Percentiles rank a stretch among this genome's conserved stretches.
Evolutionary conservation across 1,140 invertebrate genomes (phyloP).

Genomic region (Cydia amplana): DNA sequence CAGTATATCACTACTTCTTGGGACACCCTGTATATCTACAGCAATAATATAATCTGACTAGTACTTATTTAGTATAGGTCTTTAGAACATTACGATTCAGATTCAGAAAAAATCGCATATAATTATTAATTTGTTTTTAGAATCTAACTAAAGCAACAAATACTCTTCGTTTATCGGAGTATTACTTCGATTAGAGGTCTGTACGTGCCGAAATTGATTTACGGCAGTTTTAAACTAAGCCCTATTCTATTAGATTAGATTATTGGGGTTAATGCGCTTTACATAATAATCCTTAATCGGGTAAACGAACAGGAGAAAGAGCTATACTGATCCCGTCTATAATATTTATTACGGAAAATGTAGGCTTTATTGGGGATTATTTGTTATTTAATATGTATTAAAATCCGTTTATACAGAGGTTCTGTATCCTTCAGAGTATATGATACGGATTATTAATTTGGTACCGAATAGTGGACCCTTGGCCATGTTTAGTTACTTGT

Average conservation of each 20-base stretch:
- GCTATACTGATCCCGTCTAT: constrained; percentile 16
- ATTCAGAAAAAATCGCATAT: too few species aligned
- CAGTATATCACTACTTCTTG: too few species aligned
- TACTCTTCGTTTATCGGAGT: not conserved
- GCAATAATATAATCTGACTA: too few species aligned
- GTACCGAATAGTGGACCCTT: too few species aligned
- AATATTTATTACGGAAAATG: constrained; percentile 19
- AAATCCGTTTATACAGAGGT: not conserved
- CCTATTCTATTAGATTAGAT: constrained; percentile 50
- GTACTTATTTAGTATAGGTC: too few species aligned
- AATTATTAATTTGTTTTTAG: not conserved
- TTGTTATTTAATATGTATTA: constrained; percentile 6
- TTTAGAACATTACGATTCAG: too few species aligned
- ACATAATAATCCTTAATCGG: constrained; percentile 40
- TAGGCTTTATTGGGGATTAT: not conserved
- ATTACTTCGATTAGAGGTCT: constrained; percentile 43
- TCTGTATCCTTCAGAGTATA: too few species aligned
- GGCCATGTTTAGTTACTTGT: too few species aligned
- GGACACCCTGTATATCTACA: too few species aligned
- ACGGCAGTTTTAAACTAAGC: constrained; percentile 52
- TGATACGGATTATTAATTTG: too few species aligned
- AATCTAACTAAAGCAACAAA: not conserved
- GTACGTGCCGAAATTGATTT: constrained; percentile 53
- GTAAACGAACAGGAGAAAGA: constrained; percentile 32
- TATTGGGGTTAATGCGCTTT: constrained; percentile 45